A percentile compares a stretch with the other conserved stretches of the same genome.
Conservation (phyloP, 2,888 invertebrate genomes). For the Andrena trimmerana region DNA sequence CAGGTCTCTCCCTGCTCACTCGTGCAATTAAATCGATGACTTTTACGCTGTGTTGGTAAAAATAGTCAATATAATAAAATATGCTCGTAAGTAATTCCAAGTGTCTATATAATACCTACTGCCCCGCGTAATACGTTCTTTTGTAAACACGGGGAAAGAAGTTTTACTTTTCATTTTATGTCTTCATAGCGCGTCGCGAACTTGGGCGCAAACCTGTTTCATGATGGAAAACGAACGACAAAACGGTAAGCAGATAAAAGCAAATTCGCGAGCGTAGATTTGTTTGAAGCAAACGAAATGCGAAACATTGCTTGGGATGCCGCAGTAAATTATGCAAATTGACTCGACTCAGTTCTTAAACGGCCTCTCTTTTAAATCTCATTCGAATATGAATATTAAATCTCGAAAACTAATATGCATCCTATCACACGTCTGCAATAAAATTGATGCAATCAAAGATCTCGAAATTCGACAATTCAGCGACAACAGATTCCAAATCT, state of each 20-base stretch:
- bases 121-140: neutral
- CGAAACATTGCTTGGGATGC: neutral
- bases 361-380: neutral
- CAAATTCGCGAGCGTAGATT: constrained; percentile 2
- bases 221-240: constrained; percentile 6
- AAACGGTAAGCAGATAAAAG: constrained; percentile 27
- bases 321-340: constrained; percentile 29
- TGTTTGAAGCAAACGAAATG: neutral
- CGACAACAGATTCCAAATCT: no score
- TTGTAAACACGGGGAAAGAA: neutral
- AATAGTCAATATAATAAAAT: neutral
- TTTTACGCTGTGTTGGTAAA: no score
- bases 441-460: no score
- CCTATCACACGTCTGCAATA: no score
- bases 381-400: no score
- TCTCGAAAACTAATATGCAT: no score
- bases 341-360: neutral
- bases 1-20: no score
- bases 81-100: neutral
- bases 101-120: neutral
- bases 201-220: constrained; percentile 25
- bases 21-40: no score
- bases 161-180: constrained; percentile 1
- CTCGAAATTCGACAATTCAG: no score
- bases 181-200: constrained; percentile 9